Base-by-base conservation (phyloP, 2,797 vertebrate species). In the Knipowitschia caucasica region DNA sequence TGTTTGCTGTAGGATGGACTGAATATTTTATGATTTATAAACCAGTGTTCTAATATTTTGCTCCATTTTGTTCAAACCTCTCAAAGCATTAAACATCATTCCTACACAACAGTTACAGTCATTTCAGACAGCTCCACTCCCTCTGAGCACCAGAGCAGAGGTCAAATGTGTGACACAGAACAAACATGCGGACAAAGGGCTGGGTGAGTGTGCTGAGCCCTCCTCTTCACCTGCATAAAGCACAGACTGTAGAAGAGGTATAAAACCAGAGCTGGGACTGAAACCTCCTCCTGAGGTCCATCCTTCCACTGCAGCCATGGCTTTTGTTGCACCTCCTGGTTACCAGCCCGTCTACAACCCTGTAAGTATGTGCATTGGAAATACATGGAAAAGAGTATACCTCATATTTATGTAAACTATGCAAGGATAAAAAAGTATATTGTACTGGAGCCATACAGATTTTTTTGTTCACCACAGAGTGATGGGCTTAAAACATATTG, bases 291-390 rank as follows among this genome's bases (percentile, higher is more conserved):
- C 56, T 15, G 2, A 52, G 53, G 25, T 14, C 23, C 0, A 2
- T 50, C 18, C 27, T 4, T 9, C 6, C 1, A 11, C 58, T 23
- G 49, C 50, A 33, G 74, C 18, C 80, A 94, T 93, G 92, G 11
- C 82, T 18, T 94, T 81, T 18, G 43, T 92, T 0, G 79, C 90
- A 51, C 91, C 92, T 20, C 90, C 88, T 0, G 94, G 93, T 2
- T 94, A 93, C 49, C 91, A 91, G 79, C 91, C 94, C 0, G 30
- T 85, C 62, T 93, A 89, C 62, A 77, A 79, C 57, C 94, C 92
- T 17, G 94, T 95, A 45, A 92, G 93, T 90, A 43, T 42, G 54
- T 53, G 35, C 23, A 44, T 3, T 11, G 20, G 4, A 29, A 15
- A 40, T 21, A 36, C 11, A 33, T 3, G 11, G 2, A 35, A 36